Evolutionary conservation across 2,113 vertebrate genomes (phyloP), one percentile per base, ranked within the genome.

Genomic region (Glareola pratincola): DNA sequence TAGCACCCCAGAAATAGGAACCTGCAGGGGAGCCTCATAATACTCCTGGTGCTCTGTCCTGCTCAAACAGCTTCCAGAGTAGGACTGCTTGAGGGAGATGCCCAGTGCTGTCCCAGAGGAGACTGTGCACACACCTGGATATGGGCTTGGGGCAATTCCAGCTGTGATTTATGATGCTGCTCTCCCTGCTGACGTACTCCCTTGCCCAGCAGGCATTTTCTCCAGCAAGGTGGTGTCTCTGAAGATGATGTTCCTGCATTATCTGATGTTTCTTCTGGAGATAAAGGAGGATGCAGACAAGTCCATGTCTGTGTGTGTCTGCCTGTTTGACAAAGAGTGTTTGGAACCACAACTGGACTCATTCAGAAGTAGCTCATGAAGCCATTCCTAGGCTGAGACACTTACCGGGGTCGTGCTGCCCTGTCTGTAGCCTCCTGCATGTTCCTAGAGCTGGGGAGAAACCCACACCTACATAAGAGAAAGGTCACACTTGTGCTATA

Each of bases 101-200:
- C 16, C 15, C 47, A 8, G n/a, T 66, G 2, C 36, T 45, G 18
- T 47, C 30, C 50, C 60, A 36, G 36, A 57, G 30, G 4, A 62
- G 20, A 23, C 5, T 5, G 4, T 34, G 32, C 18, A 51, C 3
- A 7, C 1, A 0, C 16, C 7, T 67, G 39, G 29, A 8, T 16
- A 10, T 10, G 18, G 20, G 51, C 45, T 34, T 64, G 43, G 47
- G 48, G 73, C 36, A 76, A 64, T 19, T 30, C 12, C 54, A 23
- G 8, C 5, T 30, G 9, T 36, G 34, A 60, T 39, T 56, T 51
- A 36, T 19, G 34, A 15, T 1, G 3, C 39, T 63, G 7, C 9
- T 77, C 16, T 76, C 27, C 34, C 45, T 74, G 34, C 26, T 74
- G 41, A 78, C 41, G 10, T 20, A 51, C 6, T 57, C 13, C 4